Conservation (phyloP, 2,888 invertebrate genomes). For the Sinelater perroti region DNA sequence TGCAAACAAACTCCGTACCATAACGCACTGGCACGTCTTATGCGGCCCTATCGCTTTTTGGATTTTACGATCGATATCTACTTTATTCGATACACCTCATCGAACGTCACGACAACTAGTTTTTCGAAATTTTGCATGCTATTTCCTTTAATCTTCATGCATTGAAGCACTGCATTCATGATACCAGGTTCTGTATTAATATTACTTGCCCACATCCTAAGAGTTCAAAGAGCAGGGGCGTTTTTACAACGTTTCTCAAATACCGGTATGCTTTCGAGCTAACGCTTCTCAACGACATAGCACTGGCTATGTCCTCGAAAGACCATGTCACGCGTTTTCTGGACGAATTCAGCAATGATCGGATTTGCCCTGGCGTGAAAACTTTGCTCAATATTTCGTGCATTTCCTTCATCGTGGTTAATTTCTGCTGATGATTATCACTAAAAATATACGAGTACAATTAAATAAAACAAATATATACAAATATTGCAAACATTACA, state of each 20-base stretch:
- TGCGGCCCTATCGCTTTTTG: conserved; percentile 42
- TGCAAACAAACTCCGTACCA: conserved; percentile 39
- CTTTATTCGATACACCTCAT: conserved; percentile 42
- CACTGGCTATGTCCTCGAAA: conserved; percentile 31
- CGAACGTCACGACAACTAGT: conserved; percentile 41
- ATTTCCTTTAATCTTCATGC: conserved; percentile 37
- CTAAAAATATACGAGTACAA: too few species aligned
- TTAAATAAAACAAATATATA: too few species aligned
- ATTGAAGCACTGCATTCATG: conserved; percentile 35
- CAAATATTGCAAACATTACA: too few species aligned
- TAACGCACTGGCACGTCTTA: conserved; percentile 40
- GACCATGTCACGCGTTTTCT: conserved; percentile 16
- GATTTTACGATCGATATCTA: conserved; percentile 38
- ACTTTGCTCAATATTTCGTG: conserved; percentile 5
- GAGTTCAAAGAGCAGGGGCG: conserved; percentile 36
- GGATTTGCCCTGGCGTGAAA: conserved; percentile 8
- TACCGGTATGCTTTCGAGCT: conserved; percentile 37
- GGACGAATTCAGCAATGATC: not conserved
- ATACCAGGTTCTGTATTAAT: conserved; percentile 39
- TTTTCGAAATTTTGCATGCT: conserved; percentile 26
- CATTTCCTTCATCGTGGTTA: too few species aligned
- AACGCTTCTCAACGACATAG: conserved; percentile 33
- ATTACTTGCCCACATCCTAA: conserved; percentile 34
- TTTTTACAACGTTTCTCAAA: too few species aligned
- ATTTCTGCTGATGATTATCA: too few species aligned